Evolutionary conservation across 2,888 invertebrate genomes (phyloP), one percentile per base, ranked within the genome.

Genomic region (Adelognathus sp.): DNA sequence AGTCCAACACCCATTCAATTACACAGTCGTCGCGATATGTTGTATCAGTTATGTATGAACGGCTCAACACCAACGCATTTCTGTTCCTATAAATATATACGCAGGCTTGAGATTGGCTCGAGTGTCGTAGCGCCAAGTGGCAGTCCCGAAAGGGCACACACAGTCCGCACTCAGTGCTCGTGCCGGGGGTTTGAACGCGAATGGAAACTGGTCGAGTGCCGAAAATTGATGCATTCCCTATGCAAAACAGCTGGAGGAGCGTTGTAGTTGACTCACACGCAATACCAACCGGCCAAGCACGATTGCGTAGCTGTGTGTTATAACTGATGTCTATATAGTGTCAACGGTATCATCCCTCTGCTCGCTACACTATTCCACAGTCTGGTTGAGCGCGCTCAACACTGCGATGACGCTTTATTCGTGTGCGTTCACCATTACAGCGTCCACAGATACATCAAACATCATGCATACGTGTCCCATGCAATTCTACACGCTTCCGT

Each of bases 211-310:
- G 80, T 84, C 84, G 86, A 86, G 86, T 85, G 86, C 83, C 86
- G 87, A 86, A 88, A 90, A 90, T 90, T 88, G 88, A 90, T 89
- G 90, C 84, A 86, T 89, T 89, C 86, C 85, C 87, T 88, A 89
- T 88, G 90, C 89, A 90, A 90, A 90, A 86, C 84, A 87, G 88
- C 84, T 84, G 84, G 87, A 87, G 84, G 85, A 85, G 39, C 41
- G 58, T 44, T 5, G 66, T 39, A 39, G 56, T 52, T 54, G 61
- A 41, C 66, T 67, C 54, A 50, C 74, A 66, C 66, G 71, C 71
- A 52, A 39, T 56, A 67, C 63, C 36, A 52, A 63, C 69, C 44
- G 52, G 54, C 58, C 76, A 61, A 63, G 75, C 67, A 50, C 44
- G 44, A 71, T 58, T 41, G 66, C 61, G n/a, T 39, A 11, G 60